These are phyloP conservation scores for Phoeniculus purpureus DNA, from an alignment of 2,797 vertebrate species.

Conservation along the genomic window DNA sequence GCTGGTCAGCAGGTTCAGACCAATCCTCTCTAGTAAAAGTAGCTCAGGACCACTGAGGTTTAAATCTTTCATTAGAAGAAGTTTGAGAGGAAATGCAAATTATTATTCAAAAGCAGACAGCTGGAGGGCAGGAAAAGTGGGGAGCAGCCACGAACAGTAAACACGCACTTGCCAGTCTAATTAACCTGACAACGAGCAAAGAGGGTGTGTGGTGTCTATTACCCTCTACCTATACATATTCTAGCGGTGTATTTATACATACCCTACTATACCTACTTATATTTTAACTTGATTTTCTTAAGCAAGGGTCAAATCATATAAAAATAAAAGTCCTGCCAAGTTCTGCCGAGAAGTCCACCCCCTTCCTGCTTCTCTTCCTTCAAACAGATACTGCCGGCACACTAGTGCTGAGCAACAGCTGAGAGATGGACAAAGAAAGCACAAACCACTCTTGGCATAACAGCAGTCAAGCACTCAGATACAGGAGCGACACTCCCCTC, in stretches of 20 bases:
- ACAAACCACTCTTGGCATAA: neutral
- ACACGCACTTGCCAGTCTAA: neutral
- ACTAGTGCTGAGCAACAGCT: neutral
- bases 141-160: neutral
- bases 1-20: constrained; percentile 11
- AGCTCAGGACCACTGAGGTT: neutral
- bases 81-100: constrained; percentile 20
- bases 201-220: neutral
- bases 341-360: neutral
- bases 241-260: neutral
- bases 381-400: neutral
- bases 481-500: neutral
- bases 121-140: constrained; percentile 26
- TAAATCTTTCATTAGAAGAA: neutral
- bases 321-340: constrained; percentile 12
- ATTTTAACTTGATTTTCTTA: neutral
- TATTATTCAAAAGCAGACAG: constrained; percentile 31
- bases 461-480: neutral
- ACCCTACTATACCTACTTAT: neutral
- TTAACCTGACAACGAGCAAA: neutral
- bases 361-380: neutral
- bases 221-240: neutral
- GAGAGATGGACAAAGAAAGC: neutral
- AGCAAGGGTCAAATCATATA: neutral
- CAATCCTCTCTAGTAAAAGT: neutral